Evolutionary conservation across 2,113 vertebrate genomes (phyloP).

Genomic region (Hydropotes inermis): DNA sequence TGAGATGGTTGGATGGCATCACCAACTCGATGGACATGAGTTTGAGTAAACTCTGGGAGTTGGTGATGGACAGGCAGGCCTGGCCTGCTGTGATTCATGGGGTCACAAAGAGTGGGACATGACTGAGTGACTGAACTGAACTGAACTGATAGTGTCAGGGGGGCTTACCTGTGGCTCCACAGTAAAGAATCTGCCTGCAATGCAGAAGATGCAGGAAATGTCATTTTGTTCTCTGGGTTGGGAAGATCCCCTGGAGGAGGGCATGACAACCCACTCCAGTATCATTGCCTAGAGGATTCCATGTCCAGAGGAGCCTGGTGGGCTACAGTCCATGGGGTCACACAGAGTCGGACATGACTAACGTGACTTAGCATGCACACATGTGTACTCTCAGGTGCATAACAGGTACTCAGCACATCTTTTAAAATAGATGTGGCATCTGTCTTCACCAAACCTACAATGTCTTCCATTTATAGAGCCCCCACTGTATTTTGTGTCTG

Average conservation of each 20-base stretch:
- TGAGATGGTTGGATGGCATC: too few species aligned
- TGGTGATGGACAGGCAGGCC: too few species aligned
- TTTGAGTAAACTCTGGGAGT: too few species aligned
- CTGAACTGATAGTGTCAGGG: neutral
- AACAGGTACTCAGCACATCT: neutral
- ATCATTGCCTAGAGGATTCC: neutral
- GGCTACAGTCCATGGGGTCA: neutral
- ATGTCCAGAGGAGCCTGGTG: neutral
- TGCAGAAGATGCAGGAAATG: neutral
- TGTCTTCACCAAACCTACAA: neutral
- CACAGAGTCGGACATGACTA: rapidly evolving
- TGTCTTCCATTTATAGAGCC: neutral
- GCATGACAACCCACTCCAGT: neutral
- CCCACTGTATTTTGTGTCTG: neutral
- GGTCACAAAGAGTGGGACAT: too few species aligned
- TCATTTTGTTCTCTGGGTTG: neutral
- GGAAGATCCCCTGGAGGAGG: neutral
- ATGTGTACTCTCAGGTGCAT: neutral
- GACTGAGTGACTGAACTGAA: too few species aligned
- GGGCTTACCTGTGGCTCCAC: neutral
- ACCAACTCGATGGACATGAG: too few species aligned
- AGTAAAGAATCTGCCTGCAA: neutral
- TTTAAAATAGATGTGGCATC: neutral
- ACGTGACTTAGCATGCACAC: neutral
- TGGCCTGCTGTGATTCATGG: too few species aligned